Percentiles rank a stretch among this genome's conserved stretches.
These are phyloP conservation scores for Gymnobelideus leadbeateri DNA, from an alignment of 2,113 vertebrate genomes.

Conservation along the genomic window DNA sequence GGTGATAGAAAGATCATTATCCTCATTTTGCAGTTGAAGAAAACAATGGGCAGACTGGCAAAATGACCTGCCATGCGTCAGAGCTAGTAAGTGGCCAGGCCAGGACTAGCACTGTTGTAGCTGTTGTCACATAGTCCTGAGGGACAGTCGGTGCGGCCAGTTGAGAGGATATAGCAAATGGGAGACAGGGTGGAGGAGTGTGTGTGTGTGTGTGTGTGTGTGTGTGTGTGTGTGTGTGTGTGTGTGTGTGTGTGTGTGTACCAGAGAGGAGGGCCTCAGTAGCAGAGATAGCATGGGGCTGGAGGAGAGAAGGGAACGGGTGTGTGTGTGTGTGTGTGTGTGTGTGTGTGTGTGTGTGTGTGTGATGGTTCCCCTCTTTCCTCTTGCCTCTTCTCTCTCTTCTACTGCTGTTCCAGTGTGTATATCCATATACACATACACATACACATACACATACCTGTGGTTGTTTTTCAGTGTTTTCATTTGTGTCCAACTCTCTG, in stretches of 20 bases:
- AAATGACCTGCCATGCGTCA: not conserved
- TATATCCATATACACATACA: no score
- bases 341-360: not conserved
- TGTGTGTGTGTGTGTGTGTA: no score
- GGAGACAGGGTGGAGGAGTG: not conserved
- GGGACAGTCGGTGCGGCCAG: slow-evolving; percentile 41
- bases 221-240: no score
- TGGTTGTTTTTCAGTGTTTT: not conserved
- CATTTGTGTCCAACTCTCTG: not conserved
- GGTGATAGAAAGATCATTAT: not conserved
- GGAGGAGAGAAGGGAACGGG: no score
- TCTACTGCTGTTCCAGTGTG: no score
- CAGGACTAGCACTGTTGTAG: not conserved
- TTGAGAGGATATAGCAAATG: not conserved
- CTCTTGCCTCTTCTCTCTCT: no score
- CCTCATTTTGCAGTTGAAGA: not conserved
- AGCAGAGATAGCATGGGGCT: not conserved
- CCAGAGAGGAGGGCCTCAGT: no score
- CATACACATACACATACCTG: not conserved
- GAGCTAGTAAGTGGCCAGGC: not conserved
- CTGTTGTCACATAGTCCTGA: not conserved
- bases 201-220: no score
- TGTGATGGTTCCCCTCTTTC: no score
- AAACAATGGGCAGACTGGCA: not conserved
- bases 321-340: no score